Conservation (phyloP, 2,797 vertebrate genomes). For the Podarcis lilfordi region DNA sequence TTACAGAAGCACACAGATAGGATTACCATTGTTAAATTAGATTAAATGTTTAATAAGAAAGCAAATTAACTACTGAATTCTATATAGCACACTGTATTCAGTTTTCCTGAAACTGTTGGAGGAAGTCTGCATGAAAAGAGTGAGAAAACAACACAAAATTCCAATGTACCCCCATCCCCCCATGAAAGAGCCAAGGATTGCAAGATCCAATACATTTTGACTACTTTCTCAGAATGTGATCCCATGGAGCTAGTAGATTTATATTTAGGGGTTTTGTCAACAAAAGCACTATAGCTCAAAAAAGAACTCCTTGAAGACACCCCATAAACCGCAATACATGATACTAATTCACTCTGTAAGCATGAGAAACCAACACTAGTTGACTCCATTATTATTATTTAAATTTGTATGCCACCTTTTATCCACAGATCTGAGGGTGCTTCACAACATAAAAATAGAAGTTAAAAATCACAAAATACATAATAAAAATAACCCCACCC, state of each 20-base stretch:
- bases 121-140: background rate
- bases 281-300: background rate
- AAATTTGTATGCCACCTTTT: too few species aligned
- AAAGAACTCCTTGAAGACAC: background rate
- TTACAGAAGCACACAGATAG: background rate
- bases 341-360: background rate
- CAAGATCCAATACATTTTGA: background rate
- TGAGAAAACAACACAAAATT: background rate
- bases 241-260: background rate
- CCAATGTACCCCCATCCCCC: background rate
- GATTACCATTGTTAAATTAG: background rate
- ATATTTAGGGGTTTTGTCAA: background rate
- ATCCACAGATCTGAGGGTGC: too few species aligned
- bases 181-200: background rate
- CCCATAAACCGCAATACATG: background rate
- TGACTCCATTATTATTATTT: background rate
- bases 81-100: background rate
- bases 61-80: background rate
- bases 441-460: too few species aligned
- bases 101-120: rapidly evolving
- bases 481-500: too few species aligned
- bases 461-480: too few species aligned
- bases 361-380: background rate
- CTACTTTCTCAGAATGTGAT: background rate
- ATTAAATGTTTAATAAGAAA: background rate